Conservation (phyloP, 2,797 vertebrate genomes). For the Antrozous pallidus region DNA sequence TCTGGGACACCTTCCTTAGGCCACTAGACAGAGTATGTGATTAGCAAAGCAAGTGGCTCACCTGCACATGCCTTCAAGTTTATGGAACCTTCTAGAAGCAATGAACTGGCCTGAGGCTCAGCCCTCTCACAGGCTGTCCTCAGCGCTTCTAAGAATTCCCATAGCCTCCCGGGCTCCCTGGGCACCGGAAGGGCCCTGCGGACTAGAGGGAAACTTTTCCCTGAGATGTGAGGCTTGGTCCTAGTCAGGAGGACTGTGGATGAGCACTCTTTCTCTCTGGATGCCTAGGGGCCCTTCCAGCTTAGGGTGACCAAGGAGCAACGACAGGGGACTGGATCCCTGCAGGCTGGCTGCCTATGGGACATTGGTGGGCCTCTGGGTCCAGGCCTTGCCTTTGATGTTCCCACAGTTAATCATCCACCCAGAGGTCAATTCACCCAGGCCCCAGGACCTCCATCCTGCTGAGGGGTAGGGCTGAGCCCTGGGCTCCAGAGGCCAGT, state of each 20-base stretch:
- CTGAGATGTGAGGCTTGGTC: background rate
- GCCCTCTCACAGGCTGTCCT: background rate
- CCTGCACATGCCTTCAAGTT: background rate
- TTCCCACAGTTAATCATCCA: background rate
- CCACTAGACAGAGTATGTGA: background rate
- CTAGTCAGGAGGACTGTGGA: background rate
- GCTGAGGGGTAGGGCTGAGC: background rate
- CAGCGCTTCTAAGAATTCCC: background rate
- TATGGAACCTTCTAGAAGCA: background rate
- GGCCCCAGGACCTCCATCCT: background rate
- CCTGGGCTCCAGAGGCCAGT: background rate
- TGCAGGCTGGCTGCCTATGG: background rate
- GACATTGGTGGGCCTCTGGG: background rate
- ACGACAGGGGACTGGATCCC: no score
- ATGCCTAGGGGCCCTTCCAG: accelerated
- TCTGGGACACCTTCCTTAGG: background rate
- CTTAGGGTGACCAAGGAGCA: background rate
- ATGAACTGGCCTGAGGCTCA: background rate
- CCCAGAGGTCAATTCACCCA: background rate
- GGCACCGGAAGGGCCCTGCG: accelerated
- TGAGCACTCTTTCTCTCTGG: background rate
- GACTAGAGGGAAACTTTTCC: background rate
- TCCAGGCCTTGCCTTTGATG: background rate
- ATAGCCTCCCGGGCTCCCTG: background rate
- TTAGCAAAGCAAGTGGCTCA: background rate